Conservation (phyloP, 2,888 invertebrate genomes). For the Diarsia mendica region DNA sequence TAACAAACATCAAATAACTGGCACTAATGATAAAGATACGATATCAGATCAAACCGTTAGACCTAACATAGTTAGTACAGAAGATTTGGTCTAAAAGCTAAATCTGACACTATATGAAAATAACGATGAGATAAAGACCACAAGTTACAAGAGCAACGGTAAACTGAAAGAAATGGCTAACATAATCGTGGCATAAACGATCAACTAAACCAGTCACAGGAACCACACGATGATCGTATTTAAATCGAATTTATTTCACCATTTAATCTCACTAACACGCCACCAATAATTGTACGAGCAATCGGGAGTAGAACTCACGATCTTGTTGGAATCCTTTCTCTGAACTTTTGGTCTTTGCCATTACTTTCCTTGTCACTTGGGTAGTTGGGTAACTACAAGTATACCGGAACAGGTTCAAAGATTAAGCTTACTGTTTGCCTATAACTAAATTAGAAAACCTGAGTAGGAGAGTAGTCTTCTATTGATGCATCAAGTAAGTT, state of each 20-base stretch:
- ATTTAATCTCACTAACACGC: constrained; percentile 57
- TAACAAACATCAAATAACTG: constrained; percentile 13
- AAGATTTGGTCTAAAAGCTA: constrained; percentile 21
- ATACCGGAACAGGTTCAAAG: constrained; percentile 3
- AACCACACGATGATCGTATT: constrained; percentile 52
- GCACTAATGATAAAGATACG: not conserved
- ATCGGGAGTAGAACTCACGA: constrained; percentile 60
- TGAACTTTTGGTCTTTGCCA: constrained; percentile 62
- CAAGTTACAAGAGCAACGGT: constrained; percentile 28
- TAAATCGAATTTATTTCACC: constrained; percentile 61
- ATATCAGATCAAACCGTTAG: constrained; percentile 16
- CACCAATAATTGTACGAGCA: constrained; percentile 55
- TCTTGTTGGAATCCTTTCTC: constrained; percentile 53
- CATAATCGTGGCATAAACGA: constrained; percentile 40
- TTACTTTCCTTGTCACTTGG: constrained; percentile 42
- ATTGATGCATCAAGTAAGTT: not conserved
- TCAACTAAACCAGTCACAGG: constrained; percentile 51
- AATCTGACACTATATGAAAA: constrained; percentile 31
- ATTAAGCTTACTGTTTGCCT: constrained; percentile 15
- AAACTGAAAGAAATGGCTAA: constrained; percentile 41
- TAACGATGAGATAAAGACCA: not conserved
- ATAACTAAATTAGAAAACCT: not conserved
- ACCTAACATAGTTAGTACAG: not conserved
- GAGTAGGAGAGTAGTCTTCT: not conserved
- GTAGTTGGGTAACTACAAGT: not conserved